A percentile compares a stretch with the other conserved stretches of the same genome.
These are phyloP conservation scores for Scaptomyza parva DNA, from an alignment of 2,888 invertebrate genomes.

Conservation along the genomic window DNA sequence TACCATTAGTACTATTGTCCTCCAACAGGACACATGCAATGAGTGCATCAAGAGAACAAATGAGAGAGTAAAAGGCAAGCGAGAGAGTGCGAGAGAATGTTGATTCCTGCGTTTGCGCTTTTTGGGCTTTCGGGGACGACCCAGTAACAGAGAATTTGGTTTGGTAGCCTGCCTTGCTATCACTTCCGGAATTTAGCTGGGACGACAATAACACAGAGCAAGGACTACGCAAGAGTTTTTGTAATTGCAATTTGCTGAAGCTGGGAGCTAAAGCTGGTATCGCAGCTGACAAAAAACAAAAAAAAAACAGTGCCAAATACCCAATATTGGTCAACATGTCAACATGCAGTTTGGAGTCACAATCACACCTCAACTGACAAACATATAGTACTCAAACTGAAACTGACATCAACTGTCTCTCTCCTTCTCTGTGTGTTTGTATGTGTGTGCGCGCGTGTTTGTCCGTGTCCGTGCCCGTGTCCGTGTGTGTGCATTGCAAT, in stretches of 20 bases:
- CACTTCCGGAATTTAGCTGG: constrained; percentile 60
- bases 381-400: constrained; percentile 1
- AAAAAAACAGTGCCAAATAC: neutral
- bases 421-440: neutral
- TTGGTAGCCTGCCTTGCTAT: constrained; percentile 33
- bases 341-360: constrained; percentile 30
- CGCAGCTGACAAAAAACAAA: neutral
- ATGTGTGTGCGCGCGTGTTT: constrained; percentile 10
- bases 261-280: neutral
- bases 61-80: neutral
- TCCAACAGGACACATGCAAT: neutral
- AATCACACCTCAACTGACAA: constrained; percentile 3
- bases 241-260: constrained; percentile 9
- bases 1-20: neutral
- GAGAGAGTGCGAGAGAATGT: constrained; percentile 2
- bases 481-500: constrained; percentile 59
- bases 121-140: constrained; percentile 26
- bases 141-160: constrained; percentile 35
- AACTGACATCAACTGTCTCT: constrained; percentile 6
- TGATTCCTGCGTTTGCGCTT: constrained; percentile 41
- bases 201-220: constrained; percentile 32
- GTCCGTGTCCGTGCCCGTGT: constrained; percentile 11
- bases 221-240: constrained; percentile 12
- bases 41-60: neutral
- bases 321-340: constrained; percentile 1